Evolutionary conservation across 2,888 invertebrate genomes (phyloP).

Genomic region (Epinotia brunnichana): DNA sequence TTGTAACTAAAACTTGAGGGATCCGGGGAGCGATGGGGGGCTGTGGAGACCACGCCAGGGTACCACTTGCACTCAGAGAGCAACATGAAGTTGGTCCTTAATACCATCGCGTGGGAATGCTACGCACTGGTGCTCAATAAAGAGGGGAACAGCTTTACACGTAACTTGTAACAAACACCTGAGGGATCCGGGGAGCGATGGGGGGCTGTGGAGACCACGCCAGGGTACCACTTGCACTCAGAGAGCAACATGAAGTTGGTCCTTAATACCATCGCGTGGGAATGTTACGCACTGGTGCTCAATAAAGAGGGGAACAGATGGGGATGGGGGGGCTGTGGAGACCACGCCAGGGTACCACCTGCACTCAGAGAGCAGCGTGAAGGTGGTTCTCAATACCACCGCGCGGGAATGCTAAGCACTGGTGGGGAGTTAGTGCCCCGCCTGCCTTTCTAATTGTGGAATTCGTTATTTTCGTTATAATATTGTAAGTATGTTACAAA

Average conservation of each 20-base stretch:
- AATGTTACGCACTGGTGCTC: constrained; percentile 85
- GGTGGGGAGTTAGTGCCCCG: constrained; percentile 45
- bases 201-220: no score
- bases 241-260: constrained; percentile 84
- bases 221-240: constrained; percentile 79
- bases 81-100: constrained; percentile 81
- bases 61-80: constrained; percentile 85
- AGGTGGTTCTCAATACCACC: constrained; percentile 84
- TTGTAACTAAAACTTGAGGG: no score
- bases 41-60: no score
- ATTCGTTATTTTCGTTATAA: no score
- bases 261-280: constrained; percentile 84
- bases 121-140: constrained; percentile 75
- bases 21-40: no score
- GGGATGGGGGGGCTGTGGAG: no score
- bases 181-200: no score
- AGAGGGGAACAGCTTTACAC: constrained; percentile 59
- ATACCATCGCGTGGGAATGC: constrained; percentile 87
- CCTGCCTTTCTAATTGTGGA: no score
- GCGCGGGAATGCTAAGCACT: constrained; percentile 86
- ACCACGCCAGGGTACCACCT: constrained; percentile 58
- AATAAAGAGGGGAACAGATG: constrained; percentile 54
- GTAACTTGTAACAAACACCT: constrained; percentile 48
- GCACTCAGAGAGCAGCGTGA: constrained; percentile 85
- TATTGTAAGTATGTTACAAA: no score